Percentiles rank a stretch among this genome's conserved stretches.
phyloP scores from a whole-genome alignment of 92 coral and sea anemone genomes.

The Paramuricea clavata region DNA sequence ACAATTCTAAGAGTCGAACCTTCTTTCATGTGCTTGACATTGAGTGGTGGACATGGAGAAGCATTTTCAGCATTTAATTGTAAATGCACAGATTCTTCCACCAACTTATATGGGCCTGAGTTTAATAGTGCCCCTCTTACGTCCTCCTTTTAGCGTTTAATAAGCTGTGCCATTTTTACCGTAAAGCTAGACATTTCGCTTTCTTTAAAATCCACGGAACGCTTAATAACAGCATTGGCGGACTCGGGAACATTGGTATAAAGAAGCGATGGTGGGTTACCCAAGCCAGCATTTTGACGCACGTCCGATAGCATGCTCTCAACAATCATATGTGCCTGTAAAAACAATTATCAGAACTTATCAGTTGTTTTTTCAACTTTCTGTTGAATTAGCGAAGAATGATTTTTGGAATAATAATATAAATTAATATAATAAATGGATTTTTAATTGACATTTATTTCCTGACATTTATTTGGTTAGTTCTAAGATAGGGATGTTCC shows the following conservation, averaged over 20 bases:
- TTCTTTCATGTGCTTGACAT: not conserved
- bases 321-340: conserved; percentile 36
- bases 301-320: conserved; percentile 28
- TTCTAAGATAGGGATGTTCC: too few relatives aligned
- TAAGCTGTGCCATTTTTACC: not conserved
- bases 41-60: not conserved
- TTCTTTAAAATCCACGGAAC: conserved; percentile 6
- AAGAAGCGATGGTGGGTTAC: conserved; percentile 11
- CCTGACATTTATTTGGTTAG: too few relatives aligned
- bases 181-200: conserved; percentile 19
- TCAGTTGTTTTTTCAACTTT: too few relatives aligned
- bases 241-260: conserved; percentile 39
- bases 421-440: too few relatives aligned
- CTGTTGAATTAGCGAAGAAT: too few relatives aligned
- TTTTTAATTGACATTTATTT: too few relatives aligned
- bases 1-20: conserved; percentile 23
- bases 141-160: not conserved
- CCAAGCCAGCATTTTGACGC: conserved; percentile 33
- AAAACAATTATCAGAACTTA: too few relatives aligned
- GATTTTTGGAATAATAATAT: too few relatives aligned
- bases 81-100: not conserved
- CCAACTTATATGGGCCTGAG: not conserved
- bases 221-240: conserved; percentile 12
- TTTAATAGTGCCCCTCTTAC: not conserved
- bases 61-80: not conserved